A percentile compares a stretch with the other conserved stretches of the same genome.
phyloP scores from a whole-genome alignment of 2,888 invertebrate genomes.

The Anarsia innoxiella region DNA sequence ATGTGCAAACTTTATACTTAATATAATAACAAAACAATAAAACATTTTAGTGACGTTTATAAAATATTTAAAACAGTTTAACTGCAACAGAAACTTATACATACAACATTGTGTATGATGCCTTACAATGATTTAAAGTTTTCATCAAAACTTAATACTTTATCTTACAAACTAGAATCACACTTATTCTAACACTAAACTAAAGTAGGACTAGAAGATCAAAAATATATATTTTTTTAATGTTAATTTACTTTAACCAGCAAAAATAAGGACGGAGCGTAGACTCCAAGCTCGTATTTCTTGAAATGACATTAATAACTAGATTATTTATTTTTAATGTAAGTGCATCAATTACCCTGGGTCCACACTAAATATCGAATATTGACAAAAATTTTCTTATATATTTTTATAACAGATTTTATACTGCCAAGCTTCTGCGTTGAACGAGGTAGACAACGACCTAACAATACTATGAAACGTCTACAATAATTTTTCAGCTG shows the following conservation, averaged over 20 bases:
- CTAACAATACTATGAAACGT: too few relatives aligned
- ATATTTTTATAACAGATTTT: slow-evolving; percentile 10
- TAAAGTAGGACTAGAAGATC: slow-evolving; percentile 62
- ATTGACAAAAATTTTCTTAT: slow-evolving; percentile 4
- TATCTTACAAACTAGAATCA: slow-evolving; percentile 26
- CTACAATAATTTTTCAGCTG: too few relatives aligned
- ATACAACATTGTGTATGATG: too few relatives aligned
- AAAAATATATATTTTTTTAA: slow-evolving; percentile 31
- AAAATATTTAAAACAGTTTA: slow-evolving; percentile 3
- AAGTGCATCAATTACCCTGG: slow-evolving; percentile 29
- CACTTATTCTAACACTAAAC: slow-evolving; percentile 27
- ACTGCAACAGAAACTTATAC: too few relatives aligned
- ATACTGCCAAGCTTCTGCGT: slow-evolving; percentile 24
- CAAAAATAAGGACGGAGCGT: slow-evolving; percentile 55
- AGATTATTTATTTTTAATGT: slow-evolving; percentile 9
- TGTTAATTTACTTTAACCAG: slow-evolving; percentile 25
- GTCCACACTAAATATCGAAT: slow-evolving; percentile 23
- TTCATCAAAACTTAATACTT: slow-evolving; percentile 29
- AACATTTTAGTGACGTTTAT: too few relatives aligned
- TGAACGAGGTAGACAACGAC: slow-evolving; percentile 41
- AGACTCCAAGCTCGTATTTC: slow-evolving; percentile 48
- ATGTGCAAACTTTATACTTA: too few relatives aligned
- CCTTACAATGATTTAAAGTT: slow-evolving; percentile 20
- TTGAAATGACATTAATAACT: too few relatives aligned
- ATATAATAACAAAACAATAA: too few relatives aligned